Evolutionary conservation across 2,888 invertebrate genomes (phyloP), one percentile per base, ranked within the genome.

Genomic region (Dexiosoma caninum): DNA sequence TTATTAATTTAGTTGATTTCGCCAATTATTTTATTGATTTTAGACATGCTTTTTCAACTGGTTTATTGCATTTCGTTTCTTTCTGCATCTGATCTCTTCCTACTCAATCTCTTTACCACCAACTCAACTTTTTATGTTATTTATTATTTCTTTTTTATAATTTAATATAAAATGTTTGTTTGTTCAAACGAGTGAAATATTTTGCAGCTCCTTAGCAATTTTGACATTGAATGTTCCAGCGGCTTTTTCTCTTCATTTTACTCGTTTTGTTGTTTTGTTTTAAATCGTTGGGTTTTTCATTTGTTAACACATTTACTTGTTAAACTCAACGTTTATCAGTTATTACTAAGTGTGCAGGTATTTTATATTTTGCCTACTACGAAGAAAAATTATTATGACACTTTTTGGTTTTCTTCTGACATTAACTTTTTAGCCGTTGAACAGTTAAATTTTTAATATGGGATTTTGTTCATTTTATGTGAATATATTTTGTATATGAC

Each of bases 191-290:
- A 37, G 76, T 79, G 60, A 67, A 30, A 71, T 59, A 60, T 72
- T 57, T 71, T 76, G 55, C 60, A 55, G 57, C 66, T 72, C 67
- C 67, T 80, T 81, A 67, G 62, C 16, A 76, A 62, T 71, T 32
- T 51, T 81, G 80, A 76, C 80, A 76, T 81, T 81, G 80, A 81
- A 81, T 55, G 27, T 46, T 59, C 35, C 7, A 37, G 23, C 53
- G 23, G 1, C 2, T 42, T 78, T 53, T 3, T 27, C 27, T 66
- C 14, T 60, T 59, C 16, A 6, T 59, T 44, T 19, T 37, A 7
- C 32, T 62, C 30, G 27, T 35, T 46, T 23, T 53, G 7, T 49
- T 53, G n/a, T 8, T 64, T 30, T 35, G 14, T 57, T n/a, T n/a
- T 21, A 6, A 23, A 3, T 55, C 27, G 10, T 42, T 46, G 55